Evolutionary conservation across 2,113 vertebrate genomes (phyloP).

Genomic region (Toxostoma redivivum): DNA sequence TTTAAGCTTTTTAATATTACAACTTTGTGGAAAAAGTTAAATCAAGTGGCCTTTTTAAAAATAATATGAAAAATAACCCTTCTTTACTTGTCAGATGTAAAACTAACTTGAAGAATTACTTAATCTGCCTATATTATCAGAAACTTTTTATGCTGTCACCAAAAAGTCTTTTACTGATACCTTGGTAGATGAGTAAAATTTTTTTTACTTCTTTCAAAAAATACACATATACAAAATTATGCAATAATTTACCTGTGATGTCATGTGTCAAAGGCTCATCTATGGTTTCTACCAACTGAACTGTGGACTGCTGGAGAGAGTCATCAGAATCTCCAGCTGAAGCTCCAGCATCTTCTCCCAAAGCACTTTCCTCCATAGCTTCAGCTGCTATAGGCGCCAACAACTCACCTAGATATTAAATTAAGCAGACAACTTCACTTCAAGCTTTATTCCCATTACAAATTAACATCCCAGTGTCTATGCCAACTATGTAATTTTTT

Average conservation of each 20-base stretch:
- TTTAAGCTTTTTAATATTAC: slow-evolving; percentile 16
- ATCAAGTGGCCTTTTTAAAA: background rate
- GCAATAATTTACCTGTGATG: slow-evolving; percentile 83
- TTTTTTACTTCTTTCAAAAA: background rate
- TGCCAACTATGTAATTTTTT: background rate
- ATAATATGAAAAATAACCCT: background rate
- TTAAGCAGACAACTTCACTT: background rate
- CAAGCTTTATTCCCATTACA: background rate
- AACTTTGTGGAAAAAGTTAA: background rate
- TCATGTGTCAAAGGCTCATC: slow-evolving; percentile 94
- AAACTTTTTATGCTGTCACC: background rate
- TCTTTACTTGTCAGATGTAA: background rate
- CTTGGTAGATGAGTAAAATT: background rate
- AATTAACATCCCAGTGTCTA: background rate
- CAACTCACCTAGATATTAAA: slow-evolving; percentile 81
- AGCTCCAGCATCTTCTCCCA: slow-evolving; percentile 86
- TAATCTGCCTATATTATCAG: background rate
- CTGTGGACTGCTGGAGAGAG: slow-evolving; percentile 81
- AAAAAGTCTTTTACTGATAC: background rate
- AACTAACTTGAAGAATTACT: background rate
- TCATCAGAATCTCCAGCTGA: slow-evolving; percentile 89
- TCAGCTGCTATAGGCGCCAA: slow-evolving; percentile 86
- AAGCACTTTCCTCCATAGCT: slow-evolving; percentile 86
- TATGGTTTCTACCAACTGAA: slow-evolving; percentile 89
- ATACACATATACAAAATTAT: background rate